Evolutionary conservation across 2,113 vertebrate species (phyloP).

Genomic region (Lampris megalopsis): DNA sequence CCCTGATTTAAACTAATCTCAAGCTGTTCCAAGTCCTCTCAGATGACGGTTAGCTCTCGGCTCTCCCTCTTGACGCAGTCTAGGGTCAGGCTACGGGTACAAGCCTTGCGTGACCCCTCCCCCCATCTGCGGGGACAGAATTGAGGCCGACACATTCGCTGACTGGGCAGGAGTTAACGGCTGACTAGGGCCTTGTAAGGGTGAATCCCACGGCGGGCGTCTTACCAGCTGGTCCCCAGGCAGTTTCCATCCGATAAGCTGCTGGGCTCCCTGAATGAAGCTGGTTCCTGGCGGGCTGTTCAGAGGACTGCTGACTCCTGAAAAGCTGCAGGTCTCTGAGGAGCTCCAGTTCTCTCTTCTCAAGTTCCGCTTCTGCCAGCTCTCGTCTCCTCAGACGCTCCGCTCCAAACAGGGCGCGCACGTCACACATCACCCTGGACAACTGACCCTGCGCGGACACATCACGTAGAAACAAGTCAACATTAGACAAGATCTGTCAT

Average conservation of each 20-base stretch:
- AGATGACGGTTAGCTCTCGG: conserved; percentile 88
- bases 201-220: conserved; percentile 59
- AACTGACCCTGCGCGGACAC: conserved; percentile 84
- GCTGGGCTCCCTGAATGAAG: conserved; percentile 45
- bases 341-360: conserved; percentile 88
- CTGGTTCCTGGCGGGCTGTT: conserved; percentile 34
- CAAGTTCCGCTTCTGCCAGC: conserved; percentile 87
- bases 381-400: conserved; percentile 88
- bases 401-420: conserved; percentile 83
- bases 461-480: too few relatives aligned
- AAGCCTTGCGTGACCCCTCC: conserved; percentile 74
- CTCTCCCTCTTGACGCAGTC: conserved; percentile 88
- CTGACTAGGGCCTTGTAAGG: conserved; percentile 50
- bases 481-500: background rate
- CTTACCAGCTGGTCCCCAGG: background rate
- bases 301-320: conserved; percentile 51
- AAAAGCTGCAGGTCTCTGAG: conserved; percentile 82
- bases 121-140: conserved; percentile 54
- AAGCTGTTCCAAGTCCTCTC: conserved; percentile 22
- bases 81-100: conserved; percentile 78
- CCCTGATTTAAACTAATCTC: background rate
- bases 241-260: conserved; percentile 31
- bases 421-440: conserved; percentile 87
- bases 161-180: conserved; percentile 52
- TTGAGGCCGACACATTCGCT: conserved; percentile 12